Conservation (phyloP, 2,888 invertebrate genomes). For the Lasioglossum pauxillum region DNA sequence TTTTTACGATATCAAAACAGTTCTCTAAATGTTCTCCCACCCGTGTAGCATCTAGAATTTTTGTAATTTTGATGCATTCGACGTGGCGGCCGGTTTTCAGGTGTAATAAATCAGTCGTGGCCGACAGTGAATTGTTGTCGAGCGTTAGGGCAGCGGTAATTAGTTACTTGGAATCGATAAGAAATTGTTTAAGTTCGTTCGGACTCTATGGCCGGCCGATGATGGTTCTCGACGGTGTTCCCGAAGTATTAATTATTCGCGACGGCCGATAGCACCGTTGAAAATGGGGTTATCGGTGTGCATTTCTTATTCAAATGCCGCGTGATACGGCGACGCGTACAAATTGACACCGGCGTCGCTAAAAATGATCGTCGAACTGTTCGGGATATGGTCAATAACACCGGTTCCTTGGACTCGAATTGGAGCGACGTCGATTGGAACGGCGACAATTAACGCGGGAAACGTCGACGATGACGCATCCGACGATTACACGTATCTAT, state of each 20-base stretch:
- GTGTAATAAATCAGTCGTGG: not conserved
- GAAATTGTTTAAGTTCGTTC: not conserved
- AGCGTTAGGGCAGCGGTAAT: not conserved
- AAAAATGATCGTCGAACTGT: not conserved
- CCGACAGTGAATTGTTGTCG: not conserved
- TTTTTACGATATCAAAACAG: too few species aligned
- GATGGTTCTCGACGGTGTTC: not conserved
- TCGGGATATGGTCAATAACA: not conserved
- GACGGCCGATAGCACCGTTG: not conserved
- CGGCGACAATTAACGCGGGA: not conserved
- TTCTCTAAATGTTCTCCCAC: too few species aligned
- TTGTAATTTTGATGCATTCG: not conserved
- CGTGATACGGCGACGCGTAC: conserved; percentile 5
- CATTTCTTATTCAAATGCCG: conserved; percentile 4
- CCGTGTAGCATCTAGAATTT: not conserved
- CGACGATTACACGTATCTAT: conserved; percentile 3
- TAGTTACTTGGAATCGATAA: not conserved
- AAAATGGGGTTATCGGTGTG: conserved; percentile 7
- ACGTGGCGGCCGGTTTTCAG: not conserved
- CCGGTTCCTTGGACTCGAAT: not conserved
- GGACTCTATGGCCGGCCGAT: not conserved
- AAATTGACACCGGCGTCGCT: not conserved
- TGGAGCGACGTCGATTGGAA: not conserved
- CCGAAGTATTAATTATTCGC: not conserved
- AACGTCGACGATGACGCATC: not conserved